Conservation (phyloP, 2,888 invertebrate species). For the Mallateleia sp. region DNA sequence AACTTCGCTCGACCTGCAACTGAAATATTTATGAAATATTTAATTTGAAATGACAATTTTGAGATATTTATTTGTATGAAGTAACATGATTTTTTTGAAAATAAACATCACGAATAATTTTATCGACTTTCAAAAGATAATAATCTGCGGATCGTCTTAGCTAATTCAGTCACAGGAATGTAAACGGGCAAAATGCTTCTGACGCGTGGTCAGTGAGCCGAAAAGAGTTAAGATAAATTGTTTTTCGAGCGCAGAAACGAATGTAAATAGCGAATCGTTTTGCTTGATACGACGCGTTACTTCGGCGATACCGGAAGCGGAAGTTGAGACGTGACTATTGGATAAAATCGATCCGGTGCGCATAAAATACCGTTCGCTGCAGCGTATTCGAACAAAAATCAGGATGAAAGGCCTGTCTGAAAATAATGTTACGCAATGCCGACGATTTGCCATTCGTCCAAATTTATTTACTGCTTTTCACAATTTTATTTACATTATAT, state of each 20-base stretch:
- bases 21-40: too few relatives aligned
- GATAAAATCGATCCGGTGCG: constrained; percentile 83
- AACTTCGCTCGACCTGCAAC: too few relatives aligned
- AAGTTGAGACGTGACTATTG: constrained; percentile 81
- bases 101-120: too few relatives aligned
- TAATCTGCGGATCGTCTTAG: too few relatives aligned
- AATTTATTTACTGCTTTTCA: constrained; percentile 17
- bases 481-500: too few relatives aligned
- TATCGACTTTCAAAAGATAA: too few relatives aligned
- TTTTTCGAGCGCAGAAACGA: constrained; percentile 20
- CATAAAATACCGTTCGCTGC: constrained; percentile 80
- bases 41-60: too few relatives aligned
- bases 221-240: constrained; percentile 23
- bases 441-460: neutral
- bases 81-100: too few relatives aligned
- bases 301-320: constrained; percentile 83
- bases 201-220: constrained; percentile 1
- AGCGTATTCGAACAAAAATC: constrained; percentile 49
- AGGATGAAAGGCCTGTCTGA: constrained; percentile 52
- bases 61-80: too few relatives aligned
- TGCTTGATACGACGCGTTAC: constrained; percentile 82
- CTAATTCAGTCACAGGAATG: too few relatives aligned
- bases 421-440: constrained; percentile 30
- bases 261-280: constrained; percentile 39
- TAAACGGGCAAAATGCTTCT: too few relatives aligned